Conservation (phyloP, 1,140 invertebrate species). For the Agraylea sexmaculata region DNA sequence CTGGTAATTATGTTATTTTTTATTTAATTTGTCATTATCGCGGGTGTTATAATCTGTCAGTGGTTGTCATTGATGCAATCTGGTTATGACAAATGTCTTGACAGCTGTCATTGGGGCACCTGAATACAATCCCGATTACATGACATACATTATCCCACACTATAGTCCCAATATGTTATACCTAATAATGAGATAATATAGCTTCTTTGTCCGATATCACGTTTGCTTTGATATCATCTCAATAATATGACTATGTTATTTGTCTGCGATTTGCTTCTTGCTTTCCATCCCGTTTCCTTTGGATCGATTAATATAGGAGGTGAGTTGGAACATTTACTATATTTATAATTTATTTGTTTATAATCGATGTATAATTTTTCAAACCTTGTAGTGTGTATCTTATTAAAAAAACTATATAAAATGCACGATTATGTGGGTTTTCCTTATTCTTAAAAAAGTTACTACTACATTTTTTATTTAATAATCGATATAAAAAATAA, state of each 20-base stretch:
- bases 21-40: too few species aligned
- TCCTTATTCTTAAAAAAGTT: neutral
- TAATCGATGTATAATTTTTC: neutral
- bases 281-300: slow-evolving; percentile 25
- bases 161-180: slow-evolving; percentile 4
- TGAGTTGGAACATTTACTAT: slow-evolving; percentile 26
- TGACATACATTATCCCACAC: slow-evolving; percentile 2
- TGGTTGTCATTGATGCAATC: neutral
- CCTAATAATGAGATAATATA: neutral
- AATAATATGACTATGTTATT: slow-evolving; percentile 37
- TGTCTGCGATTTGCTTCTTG: slow-evolving; percentile 39
- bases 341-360: slow-evolving; percentile 4
- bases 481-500: too few species aligned
- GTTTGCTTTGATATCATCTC: neutral
- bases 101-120: slow-evolving; percentile 3
- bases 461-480: neutral
- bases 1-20: too few species aligned
- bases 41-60: too few species aligned
- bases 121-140: neutral
- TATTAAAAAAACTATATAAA: too few species aligned
- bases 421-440: neutral
- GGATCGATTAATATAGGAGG: slow-evolving; percentile 37
- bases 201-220: neutral
- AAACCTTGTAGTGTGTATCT: too few species aligned
- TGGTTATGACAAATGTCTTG: neutral